Percentiles rank a stretch among this genome's conserved stretches.
These are phyloP conservation scores for Silurus asotus DNA, from an alignment of 2,113 vertebrate species.

Conservation along the genomic window DNA sequence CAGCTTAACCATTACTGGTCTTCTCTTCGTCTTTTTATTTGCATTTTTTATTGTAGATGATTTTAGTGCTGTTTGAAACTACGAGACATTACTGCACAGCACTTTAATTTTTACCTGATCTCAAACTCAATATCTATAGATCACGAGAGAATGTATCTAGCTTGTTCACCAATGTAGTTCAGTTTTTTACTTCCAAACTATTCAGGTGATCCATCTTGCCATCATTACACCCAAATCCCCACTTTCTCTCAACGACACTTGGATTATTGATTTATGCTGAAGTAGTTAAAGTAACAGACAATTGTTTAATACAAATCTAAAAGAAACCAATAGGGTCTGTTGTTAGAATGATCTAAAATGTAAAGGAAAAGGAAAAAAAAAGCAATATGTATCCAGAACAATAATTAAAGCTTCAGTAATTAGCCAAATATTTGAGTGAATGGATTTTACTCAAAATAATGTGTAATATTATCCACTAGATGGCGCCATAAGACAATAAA, in stretches of 20 bases:
- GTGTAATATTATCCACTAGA: slow-evolving; percentile 25
- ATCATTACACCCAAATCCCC: no score
- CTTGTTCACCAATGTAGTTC: no score
- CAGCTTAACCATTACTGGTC: no score
- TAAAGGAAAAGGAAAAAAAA: neutral
- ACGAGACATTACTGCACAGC: no score
- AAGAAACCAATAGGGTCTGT: neutral
- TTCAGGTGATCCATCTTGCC: no score
- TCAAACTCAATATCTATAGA: neutral
- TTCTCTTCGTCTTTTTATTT: no score
- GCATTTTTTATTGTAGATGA: no score
- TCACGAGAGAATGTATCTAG: no score
- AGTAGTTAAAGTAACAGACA: neutral
- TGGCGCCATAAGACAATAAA: slow-evolving; percentile 16
- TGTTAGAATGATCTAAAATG: neutral
- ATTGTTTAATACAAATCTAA: neutral
- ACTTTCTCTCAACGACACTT: no score
- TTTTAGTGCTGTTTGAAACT: no score
- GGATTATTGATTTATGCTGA: neutral
- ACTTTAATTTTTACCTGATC: no score
- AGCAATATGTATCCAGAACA: neutral
- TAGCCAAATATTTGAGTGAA: neutral
- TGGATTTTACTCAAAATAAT: neutral
- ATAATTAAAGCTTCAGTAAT: neutral
- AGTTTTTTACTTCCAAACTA: no score